Evolutionary conservation across 2,797 vertebrate genomes (phyloP).

Genomic region (Acanthurus leucopareius): DNA sequence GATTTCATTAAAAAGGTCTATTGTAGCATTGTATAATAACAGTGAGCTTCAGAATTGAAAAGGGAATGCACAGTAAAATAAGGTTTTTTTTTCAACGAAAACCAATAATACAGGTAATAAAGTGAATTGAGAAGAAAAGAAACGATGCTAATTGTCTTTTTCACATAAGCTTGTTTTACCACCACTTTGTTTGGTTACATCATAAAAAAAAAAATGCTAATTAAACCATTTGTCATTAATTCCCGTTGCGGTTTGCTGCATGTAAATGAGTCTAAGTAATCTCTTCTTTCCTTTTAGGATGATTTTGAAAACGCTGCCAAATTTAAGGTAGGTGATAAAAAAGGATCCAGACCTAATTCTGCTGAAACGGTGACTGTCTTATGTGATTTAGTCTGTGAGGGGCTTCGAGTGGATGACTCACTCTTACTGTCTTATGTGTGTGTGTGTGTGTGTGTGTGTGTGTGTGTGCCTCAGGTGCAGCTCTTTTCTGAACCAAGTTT

Average conservation of each 20-base stretch:
- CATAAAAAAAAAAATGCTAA: not conserved
- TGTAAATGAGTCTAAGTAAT: slow-evolving; percentile 4
- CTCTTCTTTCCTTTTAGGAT: slow-evolving; percentile 83
- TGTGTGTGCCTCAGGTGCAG: slow-evolving; percentile 85
- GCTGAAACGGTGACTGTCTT: not conserved
- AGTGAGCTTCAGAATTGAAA: not conserved
- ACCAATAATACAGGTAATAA: not conserved
- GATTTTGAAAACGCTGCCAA: slow-evolving; percentile 81
- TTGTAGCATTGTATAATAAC: not conserved
- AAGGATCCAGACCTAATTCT: not conserved
- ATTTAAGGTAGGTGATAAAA: slow-evolving; percentile 87
- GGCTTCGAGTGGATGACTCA: slow-evolving; percentile 47
- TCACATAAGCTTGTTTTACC: not conserved
- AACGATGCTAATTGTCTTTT: not conserved
- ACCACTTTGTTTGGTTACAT: not conserved
- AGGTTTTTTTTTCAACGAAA: not conserved
- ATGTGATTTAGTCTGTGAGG: not conserved
- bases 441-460: too few relatives aligned
- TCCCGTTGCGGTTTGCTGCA: not conserved
- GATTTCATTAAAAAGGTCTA: not conserved
- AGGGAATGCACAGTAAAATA: not conserved
- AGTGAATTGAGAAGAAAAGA: not conserved
- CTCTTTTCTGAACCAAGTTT: slow-evolving; percentile 93
- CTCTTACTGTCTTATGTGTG: slow-evolving; percentile 2
- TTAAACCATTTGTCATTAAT: not conserved